phyloP scores from a whole-genome alignment of 1,140 invertebrate species.

The Achatina immaculata region DNA sequence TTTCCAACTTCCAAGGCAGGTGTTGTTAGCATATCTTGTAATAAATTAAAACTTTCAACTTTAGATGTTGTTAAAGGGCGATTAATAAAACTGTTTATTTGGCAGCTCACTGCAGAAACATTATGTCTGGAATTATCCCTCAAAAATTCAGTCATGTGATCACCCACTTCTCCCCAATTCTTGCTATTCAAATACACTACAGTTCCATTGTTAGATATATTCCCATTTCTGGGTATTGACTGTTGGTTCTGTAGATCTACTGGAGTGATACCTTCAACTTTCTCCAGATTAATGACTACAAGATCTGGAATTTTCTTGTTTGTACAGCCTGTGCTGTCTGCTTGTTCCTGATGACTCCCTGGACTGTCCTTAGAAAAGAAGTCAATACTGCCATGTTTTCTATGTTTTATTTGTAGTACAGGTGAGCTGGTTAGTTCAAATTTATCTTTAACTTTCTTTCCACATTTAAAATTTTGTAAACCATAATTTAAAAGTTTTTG shows the following conservation, averaged over 20 bases:
- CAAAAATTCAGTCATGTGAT: background rate
- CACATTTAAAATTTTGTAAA: background rate
- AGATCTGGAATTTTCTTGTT: background rate
- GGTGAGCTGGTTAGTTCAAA: background rate
- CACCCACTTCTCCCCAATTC: background rate
- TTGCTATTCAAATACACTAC: background rate
- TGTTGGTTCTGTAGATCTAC: background rate
- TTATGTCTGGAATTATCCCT: background rate
- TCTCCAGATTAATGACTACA: background rate
- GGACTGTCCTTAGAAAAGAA: background rate
- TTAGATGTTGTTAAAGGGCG: no score
- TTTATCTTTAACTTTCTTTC: background rate
- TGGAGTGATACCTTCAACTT: background rate
- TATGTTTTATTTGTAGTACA: no score
- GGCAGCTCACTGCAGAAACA: no score
- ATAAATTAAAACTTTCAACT: no score
- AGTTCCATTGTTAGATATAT: background rate
- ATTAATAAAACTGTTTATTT: no score
- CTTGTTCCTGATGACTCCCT: background rate
- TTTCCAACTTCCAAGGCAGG: no score
- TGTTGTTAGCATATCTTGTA: no score
- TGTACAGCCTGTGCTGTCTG: background rate
- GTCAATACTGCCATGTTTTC: no score
- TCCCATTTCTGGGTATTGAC: background rate
- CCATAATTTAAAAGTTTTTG: background rate